These are phyloP conservation scores for Porites evermanni DNA, from an alignment of 92 coral and sea anemone genomes.

Conservation along the genomic window DNA sequence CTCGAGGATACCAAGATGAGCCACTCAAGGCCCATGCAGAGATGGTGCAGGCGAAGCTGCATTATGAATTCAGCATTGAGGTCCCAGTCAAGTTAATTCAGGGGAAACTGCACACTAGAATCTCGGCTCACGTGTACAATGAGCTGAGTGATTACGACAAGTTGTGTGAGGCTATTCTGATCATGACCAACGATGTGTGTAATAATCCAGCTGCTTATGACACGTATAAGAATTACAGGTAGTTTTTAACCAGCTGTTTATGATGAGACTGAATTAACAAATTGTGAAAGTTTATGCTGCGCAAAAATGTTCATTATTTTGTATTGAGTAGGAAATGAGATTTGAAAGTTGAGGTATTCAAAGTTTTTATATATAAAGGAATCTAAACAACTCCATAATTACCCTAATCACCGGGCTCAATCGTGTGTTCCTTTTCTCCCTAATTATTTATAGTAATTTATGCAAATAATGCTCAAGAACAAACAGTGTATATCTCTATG, in stretches of 20 bases:
- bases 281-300: too few relatives aligned
- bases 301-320: too few relatives aligned
- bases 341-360: too few relatives aligned
- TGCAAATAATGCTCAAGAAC: too few relatives aligned
- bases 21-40: conserved; percentile 51
- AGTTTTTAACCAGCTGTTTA: neutral
- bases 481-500: too few relatives aligned
- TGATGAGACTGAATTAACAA: neutral
- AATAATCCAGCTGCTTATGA: conserved; percentile 32
- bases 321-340: too few relatives aligned
- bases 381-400: too few relatives aligned
- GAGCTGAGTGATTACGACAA: conserved; percentile 46
- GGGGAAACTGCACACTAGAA: conserved; percentile 57
- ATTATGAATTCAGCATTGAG: conserved; percentile 64
- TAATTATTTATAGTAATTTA: too few relatives aligned
- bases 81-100: conserved; percentile 66
- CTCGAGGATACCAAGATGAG: conserved; percentile 17
- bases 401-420: too few relatives aligned
- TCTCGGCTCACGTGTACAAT: conserved; percentile 76
- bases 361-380: too few relatives aligned
- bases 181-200: conserved; percentile 23
- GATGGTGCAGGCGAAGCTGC: conserved; percentile 61
- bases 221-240: conserved; percentile 15
- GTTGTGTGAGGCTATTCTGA: conserved; percentile 55
- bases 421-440: too few relatives aligned